Evolutionary conservation across 2,113 vertebrate genomes (phyloP).

Genomic region (Mungos mungo): DNA sequence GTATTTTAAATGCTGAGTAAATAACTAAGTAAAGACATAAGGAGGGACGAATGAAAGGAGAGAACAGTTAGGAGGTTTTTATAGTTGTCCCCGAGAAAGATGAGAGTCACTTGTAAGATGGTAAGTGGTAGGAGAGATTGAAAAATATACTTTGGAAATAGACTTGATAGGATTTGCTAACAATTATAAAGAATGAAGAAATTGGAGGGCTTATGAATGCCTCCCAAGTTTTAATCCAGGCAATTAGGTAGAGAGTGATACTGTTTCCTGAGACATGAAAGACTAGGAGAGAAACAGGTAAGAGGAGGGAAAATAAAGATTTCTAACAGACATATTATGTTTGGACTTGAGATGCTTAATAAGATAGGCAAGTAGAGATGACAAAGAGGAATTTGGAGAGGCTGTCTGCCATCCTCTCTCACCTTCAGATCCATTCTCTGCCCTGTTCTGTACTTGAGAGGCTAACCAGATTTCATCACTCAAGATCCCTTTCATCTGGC

Average conservation of each 20-base stretch:
- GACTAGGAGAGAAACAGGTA: background rate
- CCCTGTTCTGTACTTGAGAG: background rate
- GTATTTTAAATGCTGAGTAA: background rate
- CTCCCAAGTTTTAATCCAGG: background rate
- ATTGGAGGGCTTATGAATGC: background rate
- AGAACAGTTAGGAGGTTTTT: background rate
- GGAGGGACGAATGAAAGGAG: background rate
- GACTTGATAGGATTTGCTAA: background rate
- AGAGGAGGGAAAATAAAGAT: background rate
- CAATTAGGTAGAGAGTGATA: background rate
- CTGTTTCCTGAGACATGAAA: background rate
- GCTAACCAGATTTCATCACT: background rate
- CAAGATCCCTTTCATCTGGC: background rate
- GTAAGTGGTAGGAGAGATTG: background rate
- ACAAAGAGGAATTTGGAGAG: background rate
- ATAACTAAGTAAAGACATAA: background rate
- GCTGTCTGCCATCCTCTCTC: background rate
- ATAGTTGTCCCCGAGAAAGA: background rate
- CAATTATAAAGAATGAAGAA: background rate
- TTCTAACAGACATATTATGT: background rate
- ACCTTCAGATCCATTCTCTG: background rate
- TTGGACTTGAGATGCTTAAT: background rate
- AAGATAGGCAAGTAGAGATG: background rate
- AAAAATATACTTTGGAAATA: background rate
- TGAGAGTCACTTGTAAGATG: background rate